phyloP scores from a whole-genome alignment of 1,140 invertebrate genomes.

The Megalopta genalis region DNA sequence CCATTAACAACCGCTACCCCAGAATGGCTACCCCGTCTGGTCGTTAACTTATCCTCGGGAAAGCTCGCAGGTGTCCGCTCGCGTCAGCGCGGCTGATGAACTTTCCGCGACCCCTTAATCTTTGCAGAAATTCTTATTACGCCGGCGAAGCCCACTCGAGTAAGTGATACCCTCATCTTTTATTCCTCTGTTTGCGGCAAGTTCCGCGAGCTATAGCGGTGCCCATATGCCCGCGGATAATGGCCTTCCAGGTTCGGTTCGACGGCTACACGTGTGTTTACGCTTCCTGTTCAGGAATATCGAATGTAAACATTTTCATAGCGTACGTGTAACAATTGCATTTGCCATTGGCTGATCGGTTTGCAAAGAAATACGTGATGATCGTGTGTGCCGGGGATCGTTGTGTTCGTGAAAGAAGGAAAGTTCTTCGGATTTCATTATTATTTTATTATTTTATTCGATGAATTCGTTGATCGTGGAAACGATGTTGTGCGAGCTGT shows the following conservation, averaged over 20 bases:
- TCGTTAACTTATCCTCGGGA: not conserved
- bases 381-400: too few species aligned
- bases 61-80: conserved; percentile 18
- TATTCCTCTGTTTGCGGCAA: not conserved
- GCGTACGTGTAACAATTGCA: too few species aligned
- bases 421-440: too few species aligned
- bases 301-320: too few species aligned
- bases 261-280: too few species aligned
- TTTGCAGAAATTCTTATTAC: not conserved
- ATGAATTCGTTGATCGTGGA: too few species aligned
- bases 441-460: too few species aligned
- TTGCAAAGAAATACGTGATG: too few species aligned
- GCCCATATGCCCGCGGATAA: not conserved
- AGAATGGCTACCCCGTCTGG: not conserved
- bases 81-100: not conserved
- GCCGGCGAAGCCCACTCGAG: not conserved
- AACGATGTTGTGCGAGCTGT: too few species aligned
- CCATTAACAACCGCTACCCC: not conserved
- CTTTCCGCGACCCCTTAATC: conserved; percentile 8
- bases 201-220: not conserved
- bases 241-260: not conserved
- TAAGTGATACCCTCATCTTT: not conserved
- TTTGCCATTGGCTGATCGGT: too few species aligned
- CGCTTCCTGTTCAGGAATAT: too few species aligned
- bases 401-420: too few species aligned